These are phyloP conservation scores for Salmo trutta DNA, from an alignment of 2,797 vertebrate genomes.

Conservation along the genomic window DNA sequence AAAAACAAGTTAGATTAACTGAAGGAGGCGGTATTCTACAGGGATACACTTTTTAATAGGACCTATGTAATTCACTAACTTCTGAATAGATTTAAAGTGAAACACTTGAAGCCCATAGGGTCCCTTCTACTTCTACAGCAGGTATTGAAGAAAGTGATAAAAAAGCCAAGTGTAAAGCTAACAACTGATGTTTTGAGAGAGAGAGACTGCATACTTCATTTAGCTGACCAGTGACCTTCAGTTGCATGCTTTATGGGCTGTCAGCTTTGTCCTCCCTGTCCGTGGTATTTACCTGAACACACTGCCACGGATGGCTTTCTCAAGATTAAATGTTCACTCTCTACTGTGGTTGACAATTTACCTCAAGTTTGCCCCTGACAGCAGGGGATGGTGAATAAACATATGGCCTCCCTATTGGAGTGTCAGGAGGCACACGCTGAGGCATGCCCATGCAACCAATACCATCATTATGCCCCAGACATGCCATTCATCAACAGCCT, in stretches of 20 bases:
- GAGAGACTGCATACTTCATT: slow-evolving; percentile 34
- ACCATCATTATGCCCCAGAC: slow-evolving; percentile 45
- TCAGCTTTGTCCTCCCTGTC: slow-evolving; percentile 53
- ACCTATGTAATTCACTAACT: slow-evolving; percentile 25
- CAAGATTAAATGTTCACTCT: slow-evolving; percentile 74
- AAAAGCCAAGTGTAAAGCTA: not conserved
- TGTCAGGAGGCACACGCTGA: slow-evolving; percentile 27
- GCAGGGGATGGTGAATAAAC: slow-evolving; percentile 65
- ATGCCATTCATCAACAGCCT: slow-evolving; percentile 56
- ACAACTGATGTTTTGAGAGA: slow-evolving; percentile 26
- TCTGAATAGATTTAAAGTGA: slow-evolving; percentile 44
- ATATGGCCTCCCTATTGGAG: slow-evolving; percentile 33
- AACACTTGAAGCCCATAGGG: not conserved
- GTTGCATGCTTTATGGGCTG: slow-evolving; percentile 37
- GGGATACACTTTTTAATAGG: slow-evolving; percentile 46
- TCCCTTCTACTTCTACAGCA: no score
- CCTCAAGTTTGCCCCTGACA: slow-evolving; percentile 57
- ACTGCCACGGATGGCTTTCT: slow-evolving; percentile 58
- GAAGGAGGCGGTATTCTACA: slow-evolving; percentile 34
- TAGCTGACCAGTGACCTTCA: slow-evolving; percentile 49
- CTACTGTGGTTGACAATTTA: slow-evolving; percentile 52
- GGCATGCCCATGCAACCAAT: slow-evolving; percentile 49
- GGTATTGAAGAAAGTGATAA: not conserved
- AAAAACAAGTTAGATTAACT: slow-evolving; percentile 50
- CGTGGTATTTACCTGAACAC: slow-evolving; percentile 60